Evolutionary conservation across 2,888 invertebrate species (phyloP).

Genomic region (Megalurothrips usitatus): DNA sequence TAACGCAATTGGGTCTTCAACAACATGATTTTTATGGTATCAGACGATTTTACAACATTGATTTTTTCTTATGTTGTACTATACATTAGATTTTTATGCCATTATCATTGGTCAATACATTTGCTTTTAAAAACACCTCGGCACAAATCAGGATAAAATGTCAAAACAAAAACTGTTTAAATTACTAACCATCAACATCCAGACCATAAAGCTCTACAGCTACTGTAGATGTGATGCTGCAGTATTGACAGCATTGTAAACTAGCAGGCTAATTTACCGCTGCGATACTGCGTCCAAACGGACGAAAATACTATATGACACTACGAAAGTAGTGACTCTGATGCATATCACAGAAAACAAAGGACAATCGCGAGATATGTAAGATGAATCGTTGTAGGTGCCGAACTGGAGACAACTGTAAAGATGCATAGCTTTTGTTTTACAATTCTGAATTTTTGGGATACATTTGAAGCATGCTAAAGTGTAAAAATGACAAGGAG

Average conservation of each 20-base stretch:
- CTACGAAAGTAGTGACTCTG: background rate
- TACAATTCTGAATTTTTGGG: background rate
- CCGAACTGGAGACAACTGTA: background rate
- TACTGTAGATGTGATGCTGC: background rate
- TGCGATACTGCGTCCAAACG: background rate
- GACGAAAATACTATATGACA: conserved; percentile 16
- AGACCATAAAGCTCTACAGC: background rate
- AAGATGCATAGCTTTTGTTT: no score
- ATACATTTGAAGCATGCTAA: no score
- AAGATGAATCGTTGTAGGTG: background rate
- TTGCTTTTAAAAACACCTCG: conserved; percentile 16
- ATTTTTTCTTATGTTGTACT: background rate
- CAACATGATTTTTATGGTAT: background rate
- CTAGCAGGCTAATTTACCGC: background rate
- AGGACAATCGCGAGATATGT: conserved; percentile 22
- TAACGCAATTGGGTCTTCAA: no score
- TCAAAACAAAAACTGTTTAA: background rate
- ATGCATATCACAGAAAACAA: conserved; percentile 25
- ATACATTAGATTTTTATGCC: conserved; percentile 16
- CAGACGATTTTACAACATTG: conserved; percentile 27
- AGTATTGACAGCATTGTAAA: background rate
- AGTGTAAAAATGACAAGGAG: no score
- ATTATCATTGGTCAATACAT: conserved; percentile 22
- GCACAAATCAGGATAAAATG: conserved; percentile 25
- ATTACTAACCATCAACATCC: background rate